These are phyloP conservation scores for Octodon degus DNA, from an alignment of 2,113 vertebrate genomes.

Conservation along the genomic window DNA sequence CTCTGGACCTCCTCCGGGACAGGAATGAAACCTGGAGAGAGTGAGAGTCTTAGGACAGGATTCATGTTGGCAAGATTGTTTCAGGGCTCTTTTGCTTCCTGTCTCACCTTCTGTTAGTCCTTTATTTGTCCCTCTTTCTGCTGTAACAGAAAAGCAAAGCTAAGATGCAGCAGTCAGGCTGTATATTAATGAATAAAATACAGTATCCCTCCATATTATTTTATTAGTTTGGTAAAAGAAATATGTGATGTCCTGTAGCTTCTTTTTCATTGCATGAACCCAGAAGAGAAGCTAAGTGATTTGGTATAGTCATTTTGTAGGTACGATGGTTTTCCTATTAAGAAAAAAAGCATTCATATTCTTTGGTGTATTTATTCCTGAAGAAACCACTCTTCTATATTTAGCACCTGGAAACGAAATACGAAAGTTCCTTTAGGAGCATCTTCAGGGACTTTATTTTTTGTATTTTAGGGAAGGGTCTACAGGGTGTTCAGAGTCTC, in stretches of 20 bases:
- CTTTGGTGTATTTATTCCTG: not conserved
- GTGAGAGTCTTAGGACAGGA: not conserved
- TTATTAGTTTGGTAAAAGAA: slow-evolving; percentile 56
- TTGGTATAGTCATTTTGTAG: not conserved
- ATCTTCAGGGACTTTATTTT: not conserved
- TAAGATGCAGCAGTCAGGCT: not conserved
- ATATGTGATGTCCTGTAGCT: not conserved
- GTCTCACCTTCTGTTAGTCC: not conserved
- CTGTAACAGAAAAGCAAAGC: not conserved
- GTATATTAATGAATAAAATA: not conserved
- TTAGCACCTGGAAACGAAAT: not conserved
- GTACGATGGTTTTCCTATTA: not conserved
- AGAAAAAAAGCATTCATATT: not conserved
- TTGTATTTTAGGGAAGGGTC: no score
- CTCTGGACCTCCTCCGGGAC: slow-evolving; percentile 53
- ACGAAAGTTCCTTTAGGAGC: not conserved
- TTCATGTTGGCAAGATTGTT: slow-evolving; percentile 14
- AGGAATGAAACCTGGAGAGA: not conserved
- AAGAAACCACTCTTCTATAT: not conserved
- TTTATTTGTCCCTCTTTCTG: not conserved
- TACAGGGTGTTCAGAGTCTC: no score
- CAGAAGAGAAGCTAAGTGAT: not conserved
- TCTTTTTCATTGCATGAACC: not conserved
- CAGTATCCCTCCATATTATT: not conserved
- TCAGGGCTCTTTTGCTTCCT: not conserved